Conservation (phyloP, 2,113 vertebrate genomes). For the Caranx ignobilis region DNA sequence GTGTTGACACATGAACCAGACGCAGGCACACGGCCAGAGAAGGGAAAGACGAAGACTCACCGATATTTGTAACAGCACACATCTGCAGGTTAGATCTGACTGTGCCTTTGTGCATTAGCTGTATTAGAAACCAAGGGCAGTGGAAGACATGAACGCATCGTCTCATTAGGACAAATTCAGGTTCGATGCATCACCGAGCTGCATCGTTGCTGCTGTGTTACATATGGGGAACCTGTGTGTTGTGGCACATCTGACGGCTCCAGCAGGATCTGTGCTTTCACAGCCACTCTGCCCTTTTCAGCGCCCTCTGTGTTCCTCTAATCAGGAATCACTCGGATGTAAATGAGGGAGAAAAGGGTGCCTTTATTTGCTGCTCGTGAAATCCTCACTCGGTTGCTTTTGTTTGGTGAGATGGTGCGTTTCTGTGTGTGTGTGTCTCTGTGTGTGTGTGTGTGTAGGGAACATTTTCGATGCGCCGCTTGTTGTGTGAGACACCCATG, state of each 20-base stretch:
- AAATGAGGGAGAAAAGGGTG: conserved; percentile 51
- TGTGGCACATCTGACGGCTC: neutral
- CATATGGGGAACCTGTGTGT: neutral
- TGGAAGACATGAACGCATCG: neutral
- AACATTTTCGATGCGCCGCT: neutral
- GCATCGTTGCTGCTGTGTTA: neutral
- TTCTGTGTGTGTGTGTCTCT: conserved; percentile 4
- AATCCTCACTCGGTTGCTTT: conserved; percentile 19
- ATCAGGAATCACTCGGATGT: conserved; percentile 50
- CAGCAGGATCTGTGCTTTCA: neutral
- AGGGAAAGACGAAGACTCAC: too few species aligned
- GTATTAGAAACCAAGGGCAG: too few species aligned
- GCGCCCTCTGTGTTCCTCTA: conserved; percentile 27
- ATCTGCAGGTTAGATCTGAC: too few species aligned
- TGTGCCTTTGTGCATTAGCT: too few species aligned
- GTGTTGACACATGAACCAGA: conserved; percentile 12
- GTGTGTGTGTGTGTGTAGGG: conserved; percentile 2
- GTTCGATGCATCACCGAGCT: conserved; percentile 5
- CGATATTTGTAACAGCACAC: too few species aligned
- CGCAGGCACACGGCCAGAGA: neutral
- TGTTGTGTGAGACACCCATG: conserved; percentile 30
- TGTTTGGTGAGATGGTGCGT: conserved; percentile 3
- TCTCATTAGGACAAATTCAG: conserved; percentile 25
- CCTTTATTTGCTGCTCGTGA: conserved; percentile 14
- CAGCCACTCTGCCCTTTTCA: conserved; percentile 24